Percentiles rank a stretch among this genome's conserved stretches.
Evolutionary conservation across 2,797 vertebrate genomes (phyloP).

Genomic region (Chrysocyon brachyurus): DNA sequence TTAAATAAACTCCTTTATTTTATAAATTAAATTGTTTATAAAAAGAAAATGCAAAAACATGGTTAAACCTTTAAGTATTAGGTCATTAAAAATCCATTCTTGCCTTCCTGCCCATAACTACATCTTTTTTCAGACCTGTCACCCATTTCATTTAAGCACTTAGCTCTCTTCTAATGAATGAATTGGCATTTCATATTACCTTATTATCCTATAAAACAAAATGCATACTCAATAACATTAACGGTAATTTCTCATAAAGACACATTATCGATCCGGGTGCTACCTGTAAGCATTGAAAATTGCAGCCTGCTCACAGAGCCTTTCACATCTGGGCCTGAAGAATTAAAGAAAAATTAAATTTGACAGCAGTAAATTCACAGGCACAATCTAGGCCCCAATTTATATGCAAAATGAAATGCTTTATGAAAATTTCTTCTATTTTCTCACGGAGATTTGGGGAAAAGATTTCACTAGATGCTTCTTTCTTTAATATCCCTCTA

Average conservation of each 20-base stretch:
- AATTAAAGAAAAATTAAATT: slow-evolving; percentile 99
- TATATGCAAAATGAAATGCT: slow-evolving; percentile 98
- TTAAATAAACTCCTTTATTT: slow-evolving; percentile 84
- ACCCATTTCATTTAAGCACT: slow-evolving; percentile 89
- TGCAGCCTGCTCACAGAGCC: slow-evolving; percentile 94
- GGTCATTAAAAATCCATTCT: slow-evolving; percentile 92
- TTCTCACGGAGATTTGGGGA: slow-evolving; percentile 92
- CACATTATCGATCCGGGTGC: slow-evolving; percentile 97
- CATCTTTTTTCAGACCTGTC: slow-evolving; percentile 92
- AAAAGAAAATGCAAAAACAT: slow-evolving; percentile 86
- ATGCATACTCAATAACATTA: slow-evolving; percentile 98
- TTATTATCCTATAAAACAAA: slow-evolving; percentile 95
- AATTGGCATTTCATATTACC: slow-evolving; percentile 99
- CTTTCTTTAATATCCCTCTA: slow-evolving; percentile 92
- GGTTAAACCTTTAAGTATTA: slow-evolving; percentile 87
- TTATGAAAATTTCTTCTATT: slow-evolving; percentile 94
- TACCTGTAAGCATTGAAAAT: slow-evolving; percentile 97
- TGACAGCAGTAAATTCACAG: slow-evolving; percentile 98
- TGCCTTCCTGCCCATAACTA: slow-evolving; percentile 91
- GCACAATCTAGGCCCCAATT: slow-evolving; percentile 94
- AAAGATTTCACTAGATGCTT: slow-evolving; percentile 90
- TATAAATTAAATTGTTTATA: slow-evolving; percentile 83
- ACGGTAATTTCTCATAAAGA: slow-evolving; percentile 98
- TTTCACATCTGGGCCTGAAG: slow-evolving; percentile 95
- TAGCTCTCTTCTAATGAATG: slow-evolving; percentile 95